Base-by-base conservation (phyloP, 2,888 invertebrate genomes). In the Hypolimnas misippus region DNA sequence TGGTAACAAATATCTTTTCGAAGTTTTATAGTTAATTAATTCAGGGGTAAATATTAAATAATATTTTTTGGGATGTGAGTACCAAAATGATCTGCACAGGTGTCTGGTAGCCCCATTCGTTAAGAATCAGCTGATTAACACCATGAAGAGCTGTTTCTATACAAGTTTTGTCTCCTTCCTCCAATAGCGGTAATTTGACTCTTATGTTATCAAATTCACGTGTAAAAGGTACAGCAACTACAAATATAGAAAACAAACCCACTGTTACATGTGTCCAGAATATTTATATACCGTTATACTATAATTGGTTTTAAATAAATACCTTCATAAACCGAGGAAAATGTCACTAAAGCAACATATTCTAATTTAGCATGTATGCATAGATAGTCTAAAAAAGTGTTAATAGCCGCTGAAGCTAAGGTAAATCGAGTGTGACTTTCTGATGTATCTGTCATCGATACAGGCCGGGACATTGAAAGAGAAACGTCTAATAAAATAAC, bases 101-200 rank as follows among this genome's bases (percentile, higher is more conserved):
- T 53, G 96, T 96, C 70, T 96, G 95, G 65, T 95, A 95, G 4
- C 98, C 98, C 98, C 98, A 99, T 81, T 98, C 97, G 57, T 95
- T 95, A 35, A 96, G 92, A 35, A 98, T 94, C 55, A 97, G 91
- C 74, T 95, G 95, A 76, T 95, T 96, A 0, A 97, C 95, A 17
- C 96, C 97, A 74, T 95, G 94, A 2, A 98, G 89, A 52, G 96
- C 96, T 5, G 94, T 93, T 77, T 97, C 96, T 63, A 98, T 93
- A 76, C 96, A 96, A 0, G 98, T 97, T 83, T 97, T 97, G 79
- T 98, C 98, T 75, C 95, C 96, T 74, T 97, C 96, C 67, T 97
- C 97, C 6, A 98, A 89, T 64, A 94, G 94, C 66, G 94, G 94
- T 1, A 98, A 85, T 71, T 96, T 96, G 16, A 93, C 92, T 71